Percentiles rank a stretch among this genome's conserved stretches.
These are phyloP conservation scores for Ailurus styani DNA, from an alignment of 2,113 vertebrate genomes.

Conservation along the genomic window DNA sequence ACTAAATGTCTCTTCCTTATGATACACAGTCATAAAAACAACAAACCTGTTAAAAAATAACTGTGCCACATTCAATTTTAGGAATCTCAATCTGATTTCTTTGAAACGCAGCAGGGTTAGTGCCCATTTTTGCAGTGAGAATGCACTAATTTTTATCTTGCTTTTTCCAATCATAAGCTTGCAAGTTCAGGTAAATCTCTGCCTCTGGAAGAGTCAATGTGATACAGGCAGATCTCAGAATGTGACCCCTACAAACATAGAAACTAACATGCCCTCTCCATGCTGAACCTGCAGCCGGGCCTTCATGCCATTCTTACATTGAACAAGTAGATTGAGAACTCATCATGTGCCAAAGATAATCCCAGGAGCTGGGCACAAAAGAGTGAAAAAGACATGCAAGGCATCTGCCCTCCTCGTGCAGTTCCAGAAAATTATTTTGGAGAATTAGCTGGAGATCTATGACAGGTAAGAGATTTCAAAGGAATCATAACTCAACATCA, in stretches of 20 bases:
- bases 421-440: background rate
- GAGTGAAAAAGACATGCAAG: background rate
- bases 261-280: background rate
- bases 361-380: background rate
- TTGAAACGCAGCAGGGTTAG: background rate
- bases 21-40: background rate
- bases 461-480: background rate
- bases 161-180: background rate
- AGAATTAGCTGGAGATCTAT: background rate
- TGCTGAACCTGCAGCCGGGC: background rate
- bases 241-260: background rate
- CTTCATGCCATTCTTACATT: background rate
- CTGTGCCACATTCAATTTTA: background rate
- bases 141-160: background rate
- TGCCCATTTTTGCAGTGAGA: background rate
- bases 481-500: background rate
- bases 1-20: background rate
- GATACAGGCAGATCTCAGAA: background rate
- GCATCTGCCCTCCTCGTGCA: background rate
- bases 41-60: background rate
- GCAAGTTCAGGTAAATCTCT: background rate
- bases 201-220: background rate
- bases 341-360: rapidly evolving
- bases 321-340: background rate
- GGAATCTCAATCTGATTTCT: background rate